phyloP scores from a whole-genome alignment of 2,113 vertebrate species.

The Lanius collurio region DNA sequence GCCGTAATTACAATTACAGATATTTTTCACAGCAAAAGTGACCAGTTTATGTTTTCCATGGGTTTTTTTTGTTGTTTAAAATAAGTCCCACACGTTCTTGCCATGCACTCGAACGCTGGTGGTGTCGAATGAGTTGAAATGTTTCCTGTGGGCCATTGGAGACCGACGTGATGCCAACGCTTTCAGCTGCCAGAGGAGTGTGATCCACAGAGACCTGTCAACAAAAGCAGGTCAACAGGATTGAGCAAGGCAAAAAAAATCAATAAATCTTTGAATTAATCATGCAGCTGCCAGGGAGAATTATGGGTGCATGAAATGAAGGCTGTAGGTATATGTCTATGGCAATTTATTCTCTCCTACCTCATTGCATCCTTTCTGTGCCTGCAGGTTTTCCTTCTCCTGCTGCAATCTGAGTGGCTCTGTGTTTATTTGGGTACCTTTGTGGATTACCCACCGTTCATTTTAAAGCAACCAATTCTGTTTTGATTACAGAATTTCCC shows the following conservation, averaged over 20 bases:
- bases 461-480: not conserved
- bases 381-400: not conserved
- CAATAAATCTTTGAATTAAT: slow-evolving; percentile 93
- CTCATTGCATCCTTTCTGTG: not conserved
- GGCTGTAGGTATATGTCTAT: slow-evolving; percentile 66
- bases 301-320: slow-evolving; percentile 80
- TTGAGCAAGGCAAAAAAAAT: slow-evolving; percentile 70
- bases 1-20: not conserved
- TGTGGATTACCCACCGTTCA: fast-evolving
- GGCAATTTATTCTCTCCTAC: slow-evolving; percentile 2
- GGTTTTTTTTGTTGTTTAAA: not conserved
- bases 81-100: not conserved
- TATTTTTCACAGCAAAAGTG: not conserved
- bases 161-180: not conserved
- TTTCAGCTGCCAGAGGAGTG: slow-evolving; percentile 13
- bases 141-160: not conserved
- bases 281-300: slow-evolving; percentile 82
- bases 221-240: slow-evolving; percentile 77
- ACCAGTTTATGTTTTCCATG: not conserved
- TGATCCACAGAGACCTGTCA: slow-evolving; percentile 66
- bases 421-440: not conserved
- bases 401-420: not conserved
- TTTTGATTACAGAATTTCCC: not conserved
- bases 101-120: fast-evolving
- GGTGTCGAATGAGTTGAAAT: not conserved